These are phyloP conservation scores for Butorides virescens DNA, from an alignment of 2,113 vertebrate species.

Conservation along the genomic window DNA sequence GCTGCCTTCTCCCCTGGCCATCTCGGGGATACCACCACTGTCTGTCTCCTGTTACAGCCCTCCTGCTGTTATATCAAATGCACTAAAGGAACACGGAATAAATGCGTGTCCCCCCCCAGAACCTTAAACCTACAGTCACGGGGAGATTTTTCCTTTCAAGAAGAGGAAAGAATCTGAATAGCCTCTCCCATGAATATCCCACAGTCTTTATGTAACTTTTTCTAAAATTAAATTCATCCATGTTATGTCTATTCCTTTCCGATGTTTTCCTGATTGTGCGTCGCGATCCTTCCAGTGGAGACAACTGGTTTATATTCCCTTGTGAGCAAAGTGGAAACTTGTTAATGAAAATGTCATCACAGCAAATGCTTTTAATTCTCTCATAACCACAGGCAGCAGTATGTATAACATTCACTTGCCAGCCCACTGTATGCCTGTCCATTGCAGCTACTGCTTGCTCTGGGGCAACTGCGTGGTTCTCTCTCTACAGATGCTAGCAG, in stretches of 20 bases:
- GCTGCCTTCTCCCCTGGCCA: background rate
- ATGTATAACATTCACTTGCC: conserved; percentile 54
- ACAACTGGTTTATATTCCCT: conserved; percentile 69
- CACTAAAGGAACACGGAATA: background rate
- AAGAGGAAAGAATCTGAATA: conserved; percentile 35
- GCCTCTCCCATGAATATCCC: background rate
- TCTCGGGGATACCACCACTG: background rate
- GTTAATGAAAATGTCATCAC: conserved; percentile 68
- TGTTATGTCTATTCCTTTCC: conserved; percentile 66
- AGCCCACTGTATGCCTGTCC: conserved; percentile 38
- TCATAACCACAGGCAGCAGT: conserved; percentile 65
- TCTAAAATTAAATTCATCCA: conserved; percentile 59
- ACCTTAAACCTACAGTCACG: background rate
- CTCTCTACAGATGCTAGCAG: background rate
- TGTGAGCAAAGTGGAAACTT: conserved; percentile 62
- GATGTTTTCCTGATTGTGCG: conserved; percentile 54
- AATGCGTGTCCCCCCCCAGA: background rate
- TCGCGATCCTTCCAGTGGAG: conserved; percentile 48
- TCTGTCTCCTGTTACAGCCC: background rate
- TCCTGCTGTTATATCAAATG: background rate
- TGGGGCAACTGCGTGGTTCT: background rate
- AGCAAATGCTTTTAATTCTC: conserved; percentile 67
- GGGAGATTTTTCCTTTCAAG: background rate
- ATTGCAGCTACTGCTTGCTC: conserved; percentile 15
- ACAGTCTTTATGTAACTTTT: conserved; percentile 43